A percentile compares a stretch with the other conserved stretches of the same genome.
These are phyloP conservation scores for Limulus polyphemus DNA, from an alignment of 2,888 invertebrate genomes.

Conservation along the genomic window DNA sequence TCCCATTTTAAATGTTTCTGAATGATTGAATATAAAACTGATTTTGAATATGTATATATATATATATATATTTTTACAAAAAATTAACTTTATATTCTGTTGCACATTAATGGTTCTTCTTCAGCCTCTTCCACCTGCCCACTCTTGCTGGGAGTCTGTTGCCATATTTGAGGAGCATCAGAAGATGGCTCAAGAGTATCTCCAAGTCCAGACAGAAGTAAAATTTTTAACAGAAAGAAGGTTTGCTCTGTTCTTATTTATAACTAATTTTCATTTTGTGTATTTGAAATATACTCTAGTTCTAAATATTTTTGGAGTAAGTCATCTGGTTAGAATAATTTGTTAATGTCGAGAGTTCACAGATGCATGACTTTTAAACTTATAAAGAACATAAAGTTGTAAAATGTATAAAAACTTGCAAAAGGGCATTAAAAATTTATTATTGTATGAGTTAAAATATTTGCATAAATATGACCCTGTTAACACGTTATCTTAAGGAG, in stretches of 20 bases:
- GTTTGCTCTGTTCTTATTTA: constrained; percentile 46
- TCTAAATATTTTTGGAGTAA: background rate
- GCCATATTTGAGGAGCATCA: constrained; percentile 79
- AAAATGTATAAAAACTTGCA: too few species aligned
- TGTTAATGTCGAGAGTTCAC: background rate
- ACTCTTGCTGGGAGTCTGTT: constrained; percentile 58
- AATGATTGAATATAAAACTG: too few species aligned
- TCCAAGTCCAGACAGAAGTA: constrained; percentile 74
- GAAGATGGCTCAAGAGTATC: constrained; percentile 66
- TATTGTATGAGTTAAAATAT: too few species aligned
- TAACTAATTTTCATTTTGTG: too few species aligned
- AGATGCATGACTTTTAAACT: too few species aligned
- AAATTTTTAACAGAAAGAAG: constrained; percentile 65
- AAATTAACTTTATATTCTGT: too few species aligned
- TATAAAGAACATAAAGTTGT: too few species aligned
- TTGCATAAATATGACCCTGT: too few species aligned
- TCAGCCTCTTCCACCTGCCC: constrained; percentile 66
- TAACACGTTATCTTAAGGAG: too few species aligned
- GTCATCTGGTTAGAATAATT: background rate
- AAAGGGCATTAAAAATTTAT: too few species aligned
- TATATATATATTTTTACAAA: background rate
- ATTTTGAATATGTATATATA: background rate
- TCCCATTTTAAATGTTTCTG: too few species aligned
- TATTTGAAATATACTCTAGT: background rate
- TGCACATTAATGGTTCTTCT: constrained; percentile 11